These are phyloP conservation scores for Myotis yumanensis DNA, from an alignment of 2,113 vertebrate species.

Conservation along the genomic window DNA sequence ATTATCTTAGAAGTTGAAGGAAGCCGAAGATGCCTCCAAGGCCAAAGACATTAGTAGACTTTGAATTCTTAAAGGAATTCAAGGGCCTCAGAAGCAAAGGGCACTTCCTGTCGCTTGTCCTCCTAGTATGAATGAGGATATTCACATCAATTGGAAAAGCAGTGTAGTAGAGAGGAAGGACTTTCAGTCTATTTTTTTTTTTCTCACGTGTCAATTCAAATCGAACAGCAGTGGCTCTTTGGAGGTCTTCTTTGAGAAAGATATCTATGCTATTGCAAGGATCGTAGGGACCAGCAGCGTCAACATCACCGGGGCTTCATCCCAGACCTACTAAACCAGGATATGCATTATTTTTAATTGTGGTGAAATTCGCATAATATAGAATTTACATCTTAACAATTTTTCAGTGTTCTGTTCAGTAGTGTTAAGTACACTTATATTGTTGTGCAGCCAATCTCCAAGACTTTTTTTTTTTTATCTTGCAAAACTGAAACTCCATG, in stretches of 20 bases:
- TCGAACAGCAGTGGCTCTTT: neutral
- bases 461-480: neutral
- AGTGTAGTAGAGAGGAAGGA: neutral
- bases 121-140: neutral
- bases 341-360: neutral
- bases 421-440: neutral
- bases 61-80: neutral
- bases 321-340: neutral
- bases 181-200: neutral
- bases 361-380: neutral
- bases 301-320: accelerated
- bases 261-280: too few species aligned
- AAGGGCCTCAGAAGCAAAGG: neutral
- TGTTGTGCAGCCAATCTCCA: neutral
- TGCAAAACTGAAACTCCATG: neutral
- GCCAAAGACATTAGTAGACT: constrained; percentile 5
- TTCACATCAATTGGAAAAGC: neutral
- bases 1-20: constrained; percentile 25
- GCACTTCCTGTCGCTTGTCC: neutral
- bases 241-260: neutral
- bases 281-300: accelerated
- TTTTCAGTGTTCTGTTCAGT: neutral
- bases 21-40: neutral
- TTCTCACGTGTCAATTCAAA: neutral
- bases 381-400: neutral